Evolutionary conservation across 2,797 vertebrate species (phyloP).

Genomic region (Allobates femoralis): DNA sequence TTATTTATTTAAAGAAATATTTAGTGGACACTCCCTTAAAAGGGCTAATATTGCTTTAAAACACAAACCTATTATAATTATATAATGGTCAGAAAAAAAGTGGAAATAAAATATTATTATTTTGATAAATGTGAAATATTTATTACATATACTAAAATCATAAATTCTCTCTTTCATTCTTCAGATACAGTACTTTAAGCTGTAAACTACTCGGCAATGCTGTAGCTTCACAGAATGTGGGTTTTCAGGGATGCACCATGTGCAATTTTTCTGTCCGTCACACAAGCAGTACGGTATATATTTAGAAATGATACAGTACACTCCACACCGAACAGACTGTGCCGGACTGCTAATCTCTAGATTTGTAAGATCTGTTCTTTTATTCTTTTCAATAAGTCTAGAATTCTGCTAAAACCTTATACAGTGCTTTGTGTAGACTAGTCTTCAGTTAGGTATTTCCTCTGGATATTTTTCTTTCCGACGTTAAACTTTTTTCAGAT

Average conservation of each 20-base stretch:
- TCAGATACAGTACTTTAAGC: background rate
- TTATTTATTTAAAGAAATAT: too few relatives aligned
- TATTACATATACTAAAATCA: background rate
- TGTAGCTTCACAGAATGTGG: background rate
- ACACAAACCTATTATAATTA: background rate
- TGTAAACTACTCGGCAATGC: background rate
- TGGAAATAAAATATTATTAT: background rate
- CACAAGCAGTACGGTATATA: background rate
- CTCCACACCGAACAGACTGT: background rate
- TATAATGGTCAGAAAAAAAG: background rate
- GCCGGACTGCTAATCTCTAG: background rate
- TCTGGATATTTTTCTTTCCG: constrained; percentile 54
- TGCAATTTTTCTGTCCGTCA: background rate
- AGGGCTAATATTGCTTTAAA: too few relatives aligned
- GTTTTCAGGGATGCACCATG: background rate
- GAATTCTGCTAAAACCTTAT: background rate
- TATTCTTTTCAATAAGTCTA: background rate
- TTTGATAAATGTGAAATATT: background rate
- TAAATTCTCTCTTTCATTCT: background rate
- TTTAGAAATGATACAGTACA: background rate
- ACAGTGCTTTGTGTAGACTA: background rate
- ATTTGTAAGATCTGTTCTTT: background rate
- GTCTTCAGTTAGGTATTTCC: constrained; percentile 46
- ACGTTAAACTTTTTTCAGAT: constrained; percentile 20
- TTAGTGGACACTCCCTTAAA: too few relatives aligned